Evolutionary conservation across 2,113 vertebrate genomes (phyloP).

Genomic region (Notechis scutatus): DNA sequence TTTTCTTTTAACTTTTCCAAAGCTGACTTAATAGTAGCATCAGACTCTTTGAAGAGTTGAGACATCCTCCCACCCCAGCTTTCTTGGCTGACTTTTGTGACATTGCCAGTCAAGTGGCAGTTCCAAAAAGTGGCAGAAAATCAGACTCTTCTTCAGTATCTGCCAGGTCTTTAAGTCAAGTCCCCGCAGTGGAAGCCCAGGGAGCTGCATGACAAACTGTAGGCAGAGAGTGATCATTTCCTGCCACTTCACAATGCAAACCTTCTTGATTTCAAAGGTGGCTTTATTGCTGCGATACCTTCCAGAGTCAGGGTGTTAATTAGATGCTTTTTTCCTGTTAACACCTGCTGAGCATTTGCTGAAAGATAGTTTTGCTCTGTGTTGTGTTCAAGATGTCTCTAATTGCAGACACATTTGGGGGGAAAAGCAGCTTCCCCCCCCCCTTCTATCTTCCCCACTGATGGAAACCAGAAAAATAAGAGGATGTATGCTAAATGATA

Average conservation of each 20-base stretch:
- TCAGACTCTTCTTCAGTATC: not conserved
- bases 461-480: not conserved
- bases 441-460: too few species aligned
- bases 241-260: not conserved
- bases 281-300: not conserved
- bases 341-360: not conserved
- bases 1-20: not conserved
- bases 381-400: not conserved
- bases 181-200: not conserved
- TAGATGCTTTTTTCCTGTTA: not conserved
- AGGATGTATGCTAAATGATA: not conserved
- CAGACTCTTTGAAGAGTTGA: not conserved
- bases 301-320: slow-evolving; percentile 2
- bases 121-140: not conserved
- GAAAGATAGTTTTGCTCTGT: not conserved
- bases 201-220: not conserved
- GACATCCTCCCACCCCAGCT: not conserved
- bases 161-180: not conserved
- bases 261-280: not conserved
- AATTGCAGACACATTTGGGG: not conserved
- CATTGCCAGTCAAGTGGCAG: not conserved
- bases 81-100: not conserved
- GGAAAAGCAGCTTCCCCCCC: not conserved
- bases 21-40: not conserved
- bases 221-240: not conserved